Evolutionary conservation across 2,797 vertebrate genomes (phyloP), one percentile per base, ranked within the genome.

Genomic region (Pelochelys cantorii): DNA sequence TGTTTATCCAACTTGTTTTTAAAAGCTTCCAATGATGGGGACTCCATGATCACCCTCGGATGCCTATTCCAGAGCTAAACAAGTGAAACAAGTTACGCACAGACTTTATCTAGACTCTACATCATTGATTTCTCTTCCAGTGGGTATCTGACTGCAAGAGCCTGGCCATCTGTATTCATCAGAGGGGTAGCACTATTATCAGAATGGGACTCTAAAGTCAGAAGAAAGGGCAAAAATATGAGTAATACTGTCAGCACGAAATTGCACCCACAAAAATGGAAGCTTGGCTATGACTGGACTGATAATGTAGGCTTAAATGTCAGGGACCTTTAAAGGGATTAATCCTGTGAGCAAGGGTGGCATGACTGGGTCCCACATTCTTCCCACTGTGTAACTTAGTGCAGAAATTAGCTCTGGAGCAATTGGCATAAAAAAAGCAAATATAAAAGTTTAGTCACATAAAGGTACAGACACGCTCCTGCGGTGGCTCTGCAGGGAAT

Each of bases 401-500:
- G 57, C 75, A 91, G 62, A 89, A 95, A 87, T 1, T 42, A 92
- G 37, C 20, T 90, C 83, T 22, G 56, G 91, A 94, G 79, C n/a
- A 65, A 25, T 29, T 86, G 87, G 91, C 59, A 86, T 88, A 71
- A 17, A 90, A 94, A 94, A n/a, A 48, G 15, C 23, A 85, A 84
- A 94, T 29, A 79, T 68, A 89, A 94, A 95, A 37, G 52, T 91
- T 80, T n/a, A 55, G 22, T 83, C 79, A 83, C 84, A 91, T 94
- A 88, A 1, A 91, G 79, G 53, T 75, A 91, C 96, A 96, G 97
- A 93, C 97, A 94, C 74, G 90, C 90, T 81, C 90, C 65, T 71
- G 86, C 92, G 92, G 79, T 53, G 42, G 42, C 60, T 29, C 56
- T 88, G 89, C 55, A 25, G 60, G 68, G 65, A 71, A 37, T 37